These are phyloP conservation scores for Marcusenius ussheri DNA, from an alignment of 2,113 vertebrate species.

Conservation along the genomic window DNA sequence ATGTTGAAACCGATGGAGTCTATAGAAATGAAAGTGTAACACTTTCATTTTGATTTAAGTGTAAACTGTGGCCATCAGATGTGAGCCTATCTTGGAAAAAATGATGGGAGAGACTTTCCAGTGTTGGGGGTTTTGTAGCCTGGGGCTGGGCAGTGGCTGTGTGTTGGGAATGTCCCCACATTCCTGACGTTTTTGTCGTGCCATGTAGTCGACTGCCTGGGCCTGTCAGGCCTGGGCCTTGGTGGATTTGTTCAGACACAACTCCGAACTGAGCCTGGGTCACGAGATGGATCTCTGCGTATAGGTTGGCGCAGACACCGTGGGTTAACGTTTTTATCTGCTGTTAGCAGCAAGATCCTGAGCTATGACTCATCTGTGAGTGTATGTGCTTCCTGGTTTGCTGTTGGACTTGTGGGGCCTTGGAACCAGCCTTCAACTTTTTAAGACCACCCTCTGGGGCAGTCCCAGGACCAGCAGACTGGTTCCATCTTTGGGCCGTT, in stretches of 20 bases:
- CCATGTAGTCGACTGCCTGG: constrained; percentile 52
- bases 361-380: not conserved
- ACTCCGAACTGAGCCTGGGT: constrained; percentile 32
- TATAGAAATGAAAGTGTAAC: not conserved
- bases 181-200: constrained; percentile 63
- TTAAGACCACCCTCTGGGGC: no score
- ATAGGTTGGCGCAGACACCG: not conserved
- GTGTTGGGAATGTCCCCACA: constrained; percentile 59
- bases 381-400: not conserved
- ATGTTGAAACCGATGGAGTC: not conserved
- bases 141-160: not conserved
- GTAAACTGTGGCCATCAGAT: not conserved
- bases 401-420: not conserved
- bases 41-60: not conserved
- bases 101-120: not conserved
- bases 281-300: constrained; percentile 36
- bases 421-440: no score
- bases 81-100: not conserved
- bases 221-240: constrained; percentile 45
- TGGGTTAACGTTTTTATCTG: not conserved
- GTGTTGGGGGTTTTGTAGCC: not conserved
- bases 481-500: not conserved
- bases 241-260: constrained; percentile 46
- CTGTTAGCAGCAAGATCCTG: not conserved
- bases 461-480: not conserved